Evolutionary conservation across 2,113 vertebrate species (phyloP).

Genomic region (Nothoprocta perdicaria): DNA sequence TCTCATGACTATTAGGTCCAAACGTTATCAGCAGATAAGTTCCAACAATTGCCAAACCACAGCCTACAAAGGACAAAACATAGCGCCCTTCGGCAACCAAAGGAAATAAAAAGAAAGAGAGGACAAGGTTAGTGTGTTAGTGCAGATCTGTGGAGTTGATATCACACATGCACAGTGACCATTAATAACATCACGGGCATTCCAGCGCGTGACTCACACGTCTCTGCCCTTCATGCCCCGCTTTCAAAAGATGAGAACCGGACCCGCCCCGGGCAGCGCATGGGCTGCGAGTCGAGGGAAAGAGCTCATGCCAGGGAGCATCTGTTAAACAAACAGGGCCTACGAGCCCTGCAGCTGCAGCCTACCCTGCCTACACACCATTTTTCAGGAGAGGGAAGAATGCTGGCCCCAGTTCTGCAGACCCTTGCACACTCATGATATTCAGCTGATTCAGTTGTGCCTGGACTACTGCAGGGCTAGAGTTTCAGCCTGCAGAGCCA

Average conservation of each 20-base stretch:
- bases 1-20: constrained; percentile 94
- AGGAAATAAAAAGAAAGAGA: constrained; percentile 10
- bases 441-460: not conserved
- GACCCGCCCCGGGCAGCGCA: not conserved
- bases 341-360: not conserved
- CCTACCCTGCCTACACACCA: not conserved
- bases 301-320: not conserved
- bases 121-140: constrained; percentile 32
- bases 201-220: not conserved
- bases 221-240: not conserved
- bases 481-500: not conserved
- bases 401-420: not conserved
- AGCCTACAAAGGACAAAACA: constrained; percentile 88
- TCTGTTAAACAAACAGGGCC: not conserved
- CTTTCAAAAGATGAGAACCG: not conserved
- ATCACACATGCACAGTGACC: not conserved
- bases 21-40: constrained; percentile 94
- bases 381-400: not conserved
- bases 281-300: not conserved
- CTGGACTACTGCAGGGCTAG: not conserved
- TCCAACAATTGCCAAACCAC: constrained; percentile 85
- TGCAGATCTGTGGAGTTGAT: not conserved
- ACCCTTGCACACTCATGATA: fast-evolving
- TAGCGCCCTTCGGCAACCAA: constrained; percentile 82
- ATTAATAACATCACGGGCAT: not conserved